Percentiles rank a stretch among this genome's conserved stretches.
Conservation (phyloP, 2,113 vertebrate species). For the Callaeas wilsoni region DNA sequence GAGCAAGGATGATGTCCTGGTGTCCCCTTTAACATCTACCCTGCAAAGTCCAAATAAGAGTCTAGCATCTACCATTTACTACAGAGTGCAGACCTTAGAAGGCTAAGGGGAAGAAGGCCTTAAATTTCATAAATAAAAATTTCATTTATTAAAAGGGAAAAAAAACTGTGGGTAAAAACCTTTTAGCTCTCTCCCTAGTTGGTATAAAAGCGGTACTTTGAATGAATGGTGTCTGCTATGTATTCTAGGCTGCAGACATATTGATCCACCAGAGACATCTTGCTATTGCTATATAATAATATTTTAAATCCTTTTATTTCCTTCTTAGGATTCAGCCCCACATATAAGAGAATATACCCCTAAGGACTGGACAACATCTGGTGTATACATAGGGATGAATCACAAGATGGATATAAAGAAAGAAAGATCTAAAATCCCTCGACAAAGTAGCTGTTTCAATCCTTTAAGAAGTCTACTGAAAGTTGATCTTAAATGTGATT, state of each 20-base stretch:
- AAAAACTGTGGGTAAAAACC: background rate
- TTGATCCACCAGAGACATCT: background rate
- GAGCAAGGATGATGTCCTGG: background rate
- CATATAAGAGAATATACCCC: slow-evolving; percentile 13
- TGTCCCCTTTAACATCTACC: background rate
- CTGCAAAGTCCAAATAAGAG: background rate
- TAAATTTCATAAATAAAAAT: background rate
- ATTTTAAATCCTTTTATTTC: slow-evolving; percentile 43
- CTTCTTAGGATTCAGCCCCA: slow-evolving; percentile 36
- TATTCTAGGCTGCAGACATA: background rate
- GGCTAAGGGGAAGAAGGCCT: background rate
- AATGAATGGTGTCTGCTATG: background rate
- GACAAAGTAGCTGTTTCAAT: slow-evolving; percentile 34
- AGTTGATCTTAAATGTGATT: slow-evolving; percentile 47
- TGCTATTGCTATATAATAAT: background rate
- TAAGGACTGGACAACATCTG: slow-evolving; percentile 22
- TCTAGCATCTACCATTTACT: background rate
- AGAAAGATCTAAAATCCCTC: slow-evolving; percentile 41
- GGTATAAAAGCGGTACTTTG: background rate
- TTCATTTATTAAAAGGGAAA: background rate
- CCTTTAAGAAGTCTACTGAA: slow-evolving; percentile 32
- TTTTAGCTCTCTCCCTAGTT: background rate
- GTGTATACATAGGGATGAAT: background rate
- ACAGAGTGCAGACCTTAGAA: background rate
- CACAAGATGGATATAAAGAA: slow-evolving; percentile 30